Percentiles rank a stretch among this genome's conserved stretches.
These are phyloP conservation scores for Oceanites oceanicus DNA, from an alignment of 2,113 vertebrate genomes.

Conservation along the genomic window DNA sequence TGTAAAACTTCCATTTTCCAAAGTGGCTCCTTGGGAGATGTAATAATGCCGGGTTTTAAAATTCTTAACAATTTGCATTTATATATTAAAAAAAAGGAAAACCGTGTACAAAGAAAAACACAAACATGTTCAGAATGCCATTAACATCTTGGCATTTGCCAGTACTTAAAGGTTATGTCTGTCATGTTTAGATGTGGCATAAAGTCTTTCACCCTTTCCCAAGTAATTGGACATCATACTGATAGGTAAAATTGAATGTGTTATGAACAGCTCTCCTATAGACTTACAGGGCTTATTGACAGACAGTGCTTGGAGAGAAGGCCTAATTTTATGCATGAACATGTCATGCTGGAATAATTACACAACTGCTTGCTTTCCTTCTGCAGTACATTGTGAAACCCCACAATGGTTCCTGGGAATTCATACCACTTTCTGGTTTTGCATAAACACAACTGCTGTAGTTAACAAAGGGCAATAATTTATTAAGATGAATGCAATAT, in stretches of 20 bases:
- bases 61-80: constrained; percentile 39
- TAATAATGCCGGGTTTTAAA: neutral
- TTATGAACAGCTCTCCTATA: constrained; percentile 49
- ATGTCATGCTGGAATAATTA: constrained; percentile 69
- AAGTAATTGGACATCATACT: constrained; percentile 75
- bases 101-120: constrained; percentile 27
- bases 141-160: constrained; percentile 64
- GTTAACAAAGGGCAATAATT: constrained; percentile 13
- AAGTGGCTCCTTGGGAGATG: neutral
- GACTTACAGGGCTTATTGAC: constrained; percentile 62
- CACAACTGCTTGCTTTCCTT: constrained; percentile 56
- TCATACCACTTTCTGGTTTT: constrained; percentile 30
- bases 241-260: constrained; percentile 72
- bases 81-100: neutral
- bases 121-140: constrained; percentile 60
- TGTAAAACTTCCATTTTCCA: neutral
- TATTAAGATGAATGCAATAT: neutral
- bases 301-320: constrained; percentile 63
- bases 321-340: constrained; percentile 67
- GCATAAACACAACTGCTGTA: constrained; percentile 21
- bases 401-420: neutral
- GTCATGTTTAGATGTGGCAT: constrained; percentile 68
- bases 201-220: constrained; percentile 75
- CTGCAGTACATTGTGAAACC: constrained; percentile 12
- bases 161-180: constrained; percentile 76